These are phyloP conservation scores for Frieseomelitta varia DNA, from an alignment of 1,140 invertebrate species.

Conservation along the genomic window DNA sequence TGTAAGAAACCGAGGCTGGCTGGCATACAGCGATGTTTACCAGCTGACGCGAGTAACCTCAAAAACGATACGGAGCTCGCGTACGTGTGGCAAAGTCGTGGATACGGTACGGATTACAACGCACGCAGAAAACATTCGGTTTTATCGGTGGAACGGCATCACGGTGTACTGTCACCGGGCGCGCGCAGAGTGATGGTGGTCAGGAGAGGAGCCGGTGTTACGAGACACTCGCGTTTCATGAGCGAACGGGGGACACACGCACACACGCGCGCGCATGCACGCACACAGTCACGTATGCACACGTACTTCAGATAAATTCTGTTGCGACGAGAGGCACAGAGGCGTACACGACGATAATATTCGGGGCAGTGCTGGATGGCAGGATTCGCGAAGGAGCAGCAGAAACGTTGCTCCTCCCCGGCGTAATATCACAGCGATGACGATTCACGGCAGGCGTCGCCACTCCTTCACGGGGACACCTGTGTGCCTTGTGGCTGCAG, in stretches of 20 bases:
- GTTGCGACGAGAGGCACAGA: background rate
- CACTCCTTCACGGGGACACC: conserved; percentile 62
- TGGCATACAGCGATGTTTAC: background rate
- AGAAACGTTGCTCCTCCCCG: background rate
- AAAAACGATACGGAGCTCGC: background rate
- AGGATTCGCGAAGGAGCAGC: conserved; percentile 50
- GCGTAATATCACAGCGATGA: conserved; percentile 57
- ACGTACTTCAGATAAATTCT: too few species aligned
- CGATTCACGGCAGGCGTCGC: conserved; percentile 56
- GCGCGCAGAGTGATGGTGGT: conserved; percentile 7
- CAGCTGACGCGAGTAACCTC: conserved; percentile 33
- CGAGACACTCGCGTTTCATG: conserved; percentile 21
- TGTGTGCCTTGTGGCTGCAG: conserved; percentile 58
- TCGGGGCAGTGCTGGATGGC: conserved; percentile 49
- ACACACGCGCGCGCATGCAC: too few species aligned
- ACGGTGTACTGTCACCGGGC: conserved; percentile 1
- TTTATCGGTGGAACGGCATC: conserved; percentile 20
- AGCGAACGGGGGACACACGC: background rate
- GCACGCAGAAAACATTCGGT: conserved; percentile 25
- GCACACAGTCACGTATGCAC: background rate
- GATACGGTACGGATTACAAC: background rate
- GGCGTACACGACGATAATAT: conserved; percentile 15
- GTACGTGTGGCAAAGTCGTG: too few species aligned
- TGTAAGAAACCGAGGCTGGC: background rate
- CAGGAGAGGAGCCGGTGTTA: conserved; percentile 5